phyloP scores from a whole-genome alignment of 2,113 vertebrate species.

The Alces alces region DNA sequence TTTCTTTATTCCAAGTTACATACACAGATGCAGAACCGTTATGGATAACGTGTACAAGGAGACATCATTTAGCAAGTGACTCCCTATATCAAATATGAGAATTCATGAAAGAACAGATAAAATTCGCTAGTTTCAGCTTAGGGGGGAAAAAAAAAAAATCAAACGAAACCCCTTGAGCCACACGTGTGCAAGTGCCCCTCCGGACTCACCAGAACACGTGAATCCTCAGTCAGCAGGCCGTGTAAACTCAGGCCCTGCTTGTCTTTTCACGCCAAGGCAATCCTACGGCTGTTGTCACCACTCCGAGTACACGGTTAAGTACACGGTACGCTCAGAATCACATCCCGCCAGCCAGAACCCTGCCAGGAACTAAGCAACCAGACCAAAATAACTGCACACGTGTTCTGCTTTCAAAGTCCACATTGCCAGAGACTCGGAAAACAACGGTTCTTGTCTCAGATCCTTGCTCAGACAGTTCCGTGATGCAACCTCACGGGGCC shows the following conservation, averaged over 20 bases:
- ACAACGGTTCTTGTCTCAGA: rapidly evolving
- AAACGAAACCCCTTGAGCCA: background rate
- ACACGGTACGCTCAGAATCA: background rate
- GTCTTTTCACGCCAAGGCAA: background rate
- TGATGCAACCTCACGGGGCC: rapidly evolving
- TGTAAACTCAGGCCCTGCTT: background rate
- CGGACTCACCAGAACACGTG: background rate
- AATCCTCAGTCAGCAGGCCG: background rate
- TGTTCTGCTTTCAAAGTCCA: background rate
- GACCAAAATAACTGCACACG: background rate
- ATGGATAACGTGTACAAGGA: background rate
- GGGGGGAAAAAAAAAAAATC: rapidly evolving
- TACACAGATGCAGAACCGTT: background rate
- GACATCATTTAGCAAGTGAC: background rate
- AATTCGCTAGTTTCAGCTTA: background rate
- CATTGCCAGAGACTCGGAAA: background rate
- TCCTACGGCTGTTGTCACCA: background rate
- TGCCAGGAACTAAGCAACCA: background rate
- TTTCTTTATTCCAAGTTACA: background rate
- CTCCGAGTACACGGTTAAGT: rapidly evolving
- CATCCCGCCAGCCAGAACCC: background rate
- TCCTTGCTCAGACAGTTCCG: no score
- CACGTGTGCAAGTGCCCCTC: rapidly evolving
- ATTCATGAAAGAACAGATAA: background rate
- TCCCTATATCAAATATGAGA: background rate